Base-by-base conservation (phyloP, 2,113 vertebrate species). In the Rhadina sibilatrix region DNA sequence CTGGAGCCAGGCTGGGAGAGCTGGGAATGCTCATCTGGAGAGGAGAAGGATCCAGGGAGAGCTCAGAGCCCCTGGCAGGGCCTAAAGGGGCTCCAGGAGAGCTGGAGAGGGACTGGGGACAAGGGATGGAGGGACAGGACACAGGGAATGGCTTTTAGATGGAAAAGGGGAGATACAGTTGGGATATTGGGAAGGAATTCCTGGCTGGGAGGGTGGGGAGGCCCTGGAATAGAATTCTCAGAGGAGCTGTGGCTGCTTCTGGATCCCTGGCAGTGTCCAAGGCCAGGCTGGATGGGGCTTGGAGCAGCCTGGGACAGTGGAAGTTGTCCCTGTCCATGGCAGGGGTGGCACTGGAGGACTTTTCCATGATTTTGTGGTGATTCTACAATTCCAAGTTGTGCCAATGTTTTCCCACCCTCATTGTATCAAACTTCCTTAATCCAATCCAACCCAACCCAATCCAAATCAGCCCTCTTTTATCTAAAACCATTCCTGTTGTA, bases 151-250 rank as follows among this genome's bases (percentile, higher is more conserved):
- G 50, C 11, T 64, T 38, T 0, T 0, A 8, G 1, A 0, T 46
- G 23, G 27, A 2, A 54, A 25, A 64, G 22, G n/a, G 22, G 3
- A 44, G 66, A 9, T 17, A 5, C 10, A 0, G 22, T 0, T 33
- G 0, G 42, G 60, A n/a, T 4, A 1, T 49, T 65, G 35, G 28
- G 42, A 56, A 47, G 35, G 35, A 85, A 85, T 75, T 66, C 5
- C 3, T 30, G 50, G 0, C 11, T 72, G 47, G 22, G 22, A 38
- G 37, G 37, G 37, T 38, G 37, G 10, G 37, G 37, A 38, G 37
- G 37, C 37, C 37, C 42, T 44, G 42, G 47, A 49, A 52, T 63
- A 38, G 37, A 38, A 38, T 38, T 31, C 0, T 33, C 59, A 74
- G 59, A 54, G 13, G 0, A 12, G 20, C 31, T 85, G 52, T 42